phyloP scores from a whole-genome alignment of 2,113 vertebrate species.

The Triplophysa tibetana region DNA sequence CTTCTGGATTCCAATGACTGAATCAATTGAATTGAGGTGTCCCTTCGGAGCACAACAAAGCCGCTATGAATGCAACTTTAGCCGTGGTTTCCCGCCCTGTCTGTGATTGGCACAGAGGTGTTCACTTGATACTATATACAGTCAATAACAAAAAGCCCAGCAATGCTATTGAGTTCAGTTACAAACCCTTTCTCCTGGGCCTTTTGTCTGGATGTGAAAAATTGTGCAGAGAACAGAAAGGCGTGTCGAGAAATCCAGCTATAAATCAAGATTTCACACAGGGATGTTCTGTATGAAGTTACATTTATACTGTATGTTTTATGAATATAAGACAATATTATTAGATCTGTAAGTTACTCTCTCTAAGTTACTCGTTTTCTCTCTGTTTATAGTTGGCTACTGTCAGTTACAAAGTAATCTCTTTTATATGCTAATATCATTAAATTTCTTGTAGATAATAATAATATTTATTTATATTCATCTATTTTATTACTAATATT shows the following conservation, averaged over 20 bases:
- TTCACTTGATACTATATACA: slow-evolving; percentile 38
- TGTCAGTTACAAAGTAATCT: too few relatives aligned
- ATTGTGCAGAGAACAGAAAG: slow-evolving; percentile 13
- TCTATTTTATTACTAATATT: too few relatives aligned
- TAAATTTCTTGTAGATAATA: too few relatives aligned
- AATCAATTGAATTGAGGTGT: slow-evolving; percentile 51
- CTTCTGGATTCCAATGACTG: slow-evolving; percentile 50
- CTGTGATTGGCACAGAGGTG: slow-evolving; percentile 34
- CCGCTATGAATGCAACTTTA: slow-evolving; percentile 45
- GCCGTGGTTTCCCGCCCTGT: neutral
- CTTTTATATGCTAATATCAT: too few relatives aligned
- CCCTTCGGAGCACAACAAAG: slow-evolving; percentile 44
- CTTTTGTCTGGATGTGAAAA: slow-evolving; percentile 4
- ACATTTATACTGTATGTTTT: neutral
- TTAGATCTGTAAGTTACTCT: neutral
- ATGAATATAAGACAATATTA: slow-evolving; percentile 11
- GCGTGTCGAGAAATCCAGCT: neutral
- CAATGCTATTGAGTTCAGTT: slow-evolving; percentile 35
- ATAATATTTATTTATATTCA: too few relatives aligned
- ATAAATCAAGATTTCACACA: neutral
- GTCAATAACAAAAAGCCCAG: slow-evolving; percentile 25
- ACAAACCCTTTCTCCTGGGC: neutral
- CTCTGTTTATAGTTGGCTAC: neutral
- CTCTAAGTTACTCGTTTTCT: neutral
- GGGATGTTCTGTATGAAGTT: neutral